Base-by-base conservation (phyloP, 2,797 vertebrate species). In the Poecilia gillii region DNA sequence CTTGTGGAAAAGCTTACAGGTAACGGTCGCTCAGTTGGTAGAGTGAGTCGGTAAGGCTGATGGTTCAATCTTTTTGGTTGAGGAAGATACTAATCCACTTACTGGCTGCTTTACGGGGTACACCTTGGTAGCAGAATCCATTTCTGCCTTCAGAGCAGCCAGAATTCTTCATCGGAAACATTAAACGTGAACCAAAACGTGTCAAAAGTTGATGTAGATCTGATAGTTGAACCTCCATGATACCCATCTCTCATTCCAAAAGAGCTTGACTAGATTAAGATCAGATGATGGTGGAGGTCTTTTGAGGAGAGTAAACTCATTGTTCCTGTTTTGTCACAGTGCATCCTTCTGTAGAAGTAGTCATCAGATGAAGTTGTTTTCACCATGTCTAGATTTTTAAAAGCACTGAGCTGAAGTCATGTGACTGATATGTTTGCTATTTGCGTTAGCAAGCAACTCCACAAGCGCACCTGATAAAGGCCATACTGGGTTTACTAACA, bases 41-140 rank as follows among this genome's bases (percentile, higher is more conserved):
- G 18, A 28, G 6, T n/a, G 33, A 2, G 62, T 76, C 5, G n/a
- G 25, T 14, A 4, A 0, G 28, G n/a, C 31, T 73, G 12, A 16
- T 64, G 53, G 41, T 81, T 85, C 13, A 11, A 39, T 80, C 39
- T 75, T 57, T 71, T 55, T 9, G 59, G 46, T 46, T 23, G 20
- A 71, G 41, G 36, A 47, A 75, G 39, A 75, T 53, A 51, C 45
- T 43, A 41, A 49, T 64, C 45, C 78, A 74, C 72, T 53, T 70
- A 66, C 25, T 45, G 25, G 41, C 0, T 43, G 18, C 5, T 45
- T 28, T 43, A 13, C 1, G 3, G 25, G 6, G 5, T 28, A 28
- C 68, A 23, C 64, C 64, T 39, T 68, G 18, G 7, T 23, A 39
- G 64, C 39, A 1, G 36, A 68, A 39, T 23, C 9, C 33, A 20